A percentile compares a stretch with the other conserved stretches of the same genome.
These are phyloP conservation scores for Cynopterus brachyotis DNA, from an alignment of 2,113 vertebrate genomes.

Conservation along the genomic window DNA sequence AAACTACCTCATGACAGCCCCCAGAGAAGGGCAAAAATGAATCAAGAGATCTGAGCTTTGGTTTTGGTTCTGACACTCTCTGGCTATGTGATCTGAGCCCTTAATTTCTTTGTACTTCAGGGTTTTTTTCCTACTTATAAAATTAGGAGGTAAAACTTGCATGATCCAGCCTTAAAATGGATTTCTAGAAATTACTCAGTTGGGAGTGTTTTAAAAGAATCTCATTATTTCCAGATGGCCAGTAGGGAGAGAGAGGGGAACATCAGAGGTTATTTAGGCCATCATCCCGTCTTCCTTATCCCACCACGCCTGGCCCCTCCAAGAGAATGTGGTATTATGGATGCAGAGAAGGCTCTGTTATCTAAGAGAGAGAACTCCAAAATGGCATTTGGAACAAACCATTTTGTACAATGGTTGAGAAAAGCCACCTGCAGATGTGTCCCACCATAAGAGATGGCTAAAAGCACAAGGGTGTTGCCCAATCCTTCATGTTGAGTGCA, in stretches of 20 bases:
- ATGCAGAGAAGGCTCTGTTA: not conserved
- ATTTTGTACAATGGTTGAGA: not conserved
- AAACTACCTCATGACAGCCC: not conserved
- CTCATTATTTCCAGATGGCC: not conserved
- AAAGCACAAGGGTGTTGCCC: not conserved
- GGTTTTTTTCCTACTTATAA: not conserved
- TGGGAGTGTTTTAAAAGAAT: not conserved
- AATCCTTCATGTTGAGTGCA: too few species aligned
- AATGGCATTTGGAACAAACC: not conserved
- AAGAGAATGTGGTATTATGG: not conserved
- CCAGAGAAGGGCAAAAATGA: not conserved
- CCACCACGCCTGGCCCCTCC: not conserved
- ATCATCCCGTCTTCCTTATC: not conserved
- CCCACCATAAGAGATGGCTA: not conserved
- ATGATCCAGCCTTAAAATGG: not conserved
- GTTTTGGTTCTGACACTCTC: constrained; percentile 8
- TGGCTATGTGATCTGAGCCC: not conserved
- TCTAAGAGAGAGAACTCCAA: not conserved
- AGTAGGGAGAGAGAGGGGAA: not conserved
- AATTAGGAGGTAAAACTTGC: not conserved
- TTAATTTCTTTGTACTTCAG: not conserved
- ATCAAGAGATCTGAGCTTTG: not conserved
- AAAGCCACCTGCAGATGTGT: not conserved
- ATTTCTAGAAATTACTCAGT: not conserved
- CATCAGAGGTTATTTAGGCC: not conserved